Evolutionary conservation across 2,888 invertebrate species (phyloP).

Genomic region (Melipona beecheii): DNA sequence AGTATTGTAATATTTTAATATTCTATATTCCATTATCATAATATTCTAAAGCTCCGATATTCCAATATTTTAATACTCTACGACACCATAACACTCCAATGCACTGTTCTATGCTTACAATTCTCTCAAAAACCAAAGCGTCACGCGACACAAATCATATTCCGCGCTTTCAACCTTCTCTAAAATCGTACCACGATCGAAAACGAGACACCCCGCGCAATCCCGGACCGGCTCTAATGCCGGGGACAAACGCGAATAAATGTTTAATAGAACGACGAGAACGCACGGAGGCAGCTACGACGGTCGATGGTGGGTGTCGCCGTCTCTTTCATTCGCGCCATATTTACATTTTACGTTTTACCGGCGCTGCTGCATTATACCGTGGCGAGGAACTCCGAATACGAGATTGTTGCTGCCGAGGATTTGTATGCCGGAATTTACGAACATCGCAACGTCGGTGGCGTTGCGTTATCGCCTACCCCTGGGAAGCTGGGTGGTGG

Average conservation of each 20-base stretch:
- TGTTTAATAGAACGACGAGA: conserved; percentile 33
- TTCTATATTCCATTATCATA: no score
- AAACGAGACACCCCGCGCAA: no score
- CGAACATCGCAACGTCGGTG: conserved; percentile 10
- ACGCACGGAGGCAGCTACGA: no score
- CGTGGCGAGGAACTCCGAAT: conserved; percentile 30
- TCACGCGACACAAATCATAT: no score
- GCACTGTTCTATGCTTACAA: no score
- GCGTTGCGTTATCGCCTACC: conserved; percentile 37
- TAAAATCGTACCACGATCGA: not conserved
- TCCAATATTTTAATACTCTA: no score
- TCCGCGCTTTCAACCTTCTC: no score
- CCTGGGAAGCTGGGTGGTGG: conserved; percentile 8
- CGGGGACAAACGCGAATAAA: conserved; percentile 48
- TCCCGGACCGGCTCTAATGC: conserved; percentile 17
- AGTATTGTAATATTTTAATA: no score
- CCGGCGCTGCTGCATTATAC: conserved; percentile 17
- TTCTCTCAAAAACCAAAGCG: no score
- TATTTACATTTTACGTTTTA: conserved; percentile 38
- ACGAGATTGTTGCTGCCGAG: conserved; percentile 32
- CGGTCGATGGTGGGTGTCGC: not conserved
- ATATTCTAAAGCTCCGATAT: no score
- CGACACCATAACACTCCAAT: no score
- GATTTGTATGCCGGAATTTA: conserved; percentile 48
- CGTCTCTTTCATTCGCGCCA: conserved; percentile 3